These are phyloP conservation scores for Creontiades dilutus DNA, from an alignment of 2,888 invertebrate species.

Conservation along the genomic window DNA sequence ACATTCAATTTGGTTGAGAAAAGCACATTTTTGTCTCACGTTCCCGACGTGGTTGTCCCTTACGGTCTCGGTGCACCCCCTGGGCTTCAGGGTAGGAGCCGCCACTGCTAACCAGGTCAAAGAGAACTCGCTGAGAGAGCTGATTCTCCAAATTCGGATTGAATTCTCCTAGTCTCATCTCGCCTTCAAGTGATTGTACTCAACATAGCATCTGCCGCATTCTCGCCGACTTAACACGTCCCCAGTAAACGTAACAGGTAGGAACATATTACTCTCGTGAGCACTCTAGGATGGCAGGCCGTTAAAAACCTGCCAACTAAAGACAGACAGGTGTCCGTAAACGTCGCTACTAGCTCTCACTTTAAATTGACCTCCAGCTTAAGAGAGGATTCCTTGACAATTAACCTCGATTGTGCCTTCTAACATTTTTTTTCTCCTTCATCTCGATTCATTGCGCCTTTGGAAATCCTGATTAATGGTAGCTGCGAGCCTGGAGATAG, in stretches of 20 bases:
- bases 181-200: not conserved
- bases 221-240: not conserved
- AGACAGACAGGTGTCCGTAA: constrained; percentile 6
- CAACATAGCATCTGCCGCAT: constrained; percentile 5
- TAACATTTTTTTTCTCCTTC: not conserved
- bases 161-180: not conserved
- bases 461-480: not conserved
- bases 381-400: constrained; percentile 1
- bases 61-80: too few species aligned
- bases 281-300: not conserved
- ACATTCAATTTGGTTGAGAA: too few species aligned
- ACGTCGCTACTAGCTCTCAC: not conserved
- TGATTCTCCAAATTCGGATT: not conserved
- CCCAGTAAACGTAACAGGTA: not conserved
- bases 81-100: too few species aligned
- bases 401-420: constrained; percentile 20
- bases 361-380: not conserved
- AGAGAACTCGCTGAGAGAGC: constrained; percentile 7
- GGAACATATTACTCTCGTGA: not conserved
- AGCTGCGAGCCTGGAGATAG: not conserved
- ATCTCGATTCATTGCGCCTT: not conserved
- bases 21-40: too few species aligned
- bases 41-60: too few species aligned
- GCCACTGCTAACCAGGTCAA: constrained; percentile 36
- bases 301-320: not conserved